Base-by-base conservation (phyloP, 2,888 invertebrate genomes). In the Agrochola lychnidis region DNA sequence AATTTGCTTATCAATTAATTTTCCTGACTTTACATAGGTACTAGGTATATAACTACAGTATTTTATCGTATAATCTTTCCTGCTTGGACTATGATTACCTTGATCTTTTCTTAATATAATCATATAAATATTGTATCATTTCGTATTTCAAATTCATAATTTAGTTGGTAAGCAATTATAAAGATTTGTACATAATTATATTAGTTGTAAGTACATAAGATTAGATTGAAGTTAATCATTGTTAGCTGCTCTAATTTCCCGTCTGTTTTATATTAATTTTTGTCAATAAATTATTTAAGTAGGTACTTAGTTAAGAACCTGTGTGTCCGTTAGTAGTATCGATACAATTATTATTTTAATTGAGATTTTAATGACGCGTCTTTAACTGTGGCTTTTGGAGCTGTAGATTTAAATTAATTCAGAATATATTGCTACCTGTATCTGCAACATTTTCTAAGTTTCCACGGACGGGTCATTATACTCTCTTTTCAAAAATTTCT, bases 211-310 rank as follows among this genome's bases (percentile, higher is more conserved):
- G 81, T 75, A 51, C 36, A 40, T 91, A 96, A 96, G 95, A 95
- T 93, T 89, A 95, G 96, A 95, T 96, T 95, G 95, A 96, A 92
- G 95, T 90, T 93, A 95, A 96, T 96, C 96, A 96, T 96, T 94
- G 95, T 91, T 90, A 89, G 86, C 82, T 86, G 91, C 90, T 91
- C 88, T 89, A 85, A 91, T 79, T 89, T 88, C 85, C 84, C 85
- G 76, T 86, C 76, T 88, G 76, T 83, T 83, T 85, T 79, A 82
- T 79, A 76, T 71, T 81, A 78, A 88, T 82, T 40, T 88, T 85
- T 85, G 84, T 84, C 85, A 84, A 70, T 76, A 76, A 76, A 81
- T 79, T 73, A 81, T 78, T 76, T 83, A 76, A 70, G 48, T 79
- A 73, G 51, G 10, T 78, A 30, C 30, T 30, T 30, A 72, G 51